phyloP scores from a whole-genome alignment of 2,888 invertebrate species.

The Blastobasis adustella region DNA sequence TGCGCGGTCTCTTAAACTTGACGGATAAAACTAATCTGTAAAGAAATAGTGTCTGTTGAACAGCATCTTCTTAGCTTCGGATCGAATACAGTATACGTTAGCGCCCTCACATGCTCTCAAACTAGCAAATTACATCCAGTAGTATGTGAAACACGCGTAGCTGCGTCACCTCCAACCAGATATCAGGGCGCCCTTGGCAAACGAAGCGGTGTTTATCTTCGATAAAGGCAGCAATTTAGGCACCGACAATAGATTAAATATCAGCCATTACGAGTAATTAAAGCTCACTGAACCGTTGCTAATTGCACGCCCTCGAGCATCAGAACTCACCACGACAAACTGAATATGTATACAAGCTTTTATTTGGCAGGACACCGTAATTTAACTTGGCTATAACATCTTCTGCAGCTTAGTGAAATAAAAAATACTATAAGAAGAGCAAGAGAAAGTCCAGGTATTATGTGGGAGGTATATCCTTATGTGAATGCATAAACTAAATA shows the following conservation, averaged over 20 bases:
- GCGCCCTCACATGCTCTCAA: too few species aligned
- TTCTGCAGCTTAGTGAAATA: too few species aligned
- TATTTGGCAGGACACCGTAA: background rate
- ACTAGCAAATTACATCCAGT: too few species aligned
- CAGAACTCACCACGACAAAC: background rate
- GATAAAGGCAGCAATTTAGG: slow-evolving; percentile 48
- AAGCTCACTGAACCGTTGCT: slow-evolving; percentile 40
- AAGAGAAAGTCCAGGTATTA: background rate
- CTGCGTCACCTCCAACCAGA: background rate
- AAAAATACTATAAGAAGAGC: background rate
- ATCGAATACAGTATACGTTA: background rate
- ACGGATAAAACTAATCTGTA: too few species aligned
- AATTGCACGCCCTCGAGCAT: slow-evolving; percentile 25
- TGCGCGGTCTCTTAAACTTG: too few species aligned
- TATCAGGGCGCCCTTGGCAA: slow-evolving; percentile 27
- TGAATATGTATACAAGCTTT: background rate
- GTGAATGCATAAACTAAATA: too few species aligned
- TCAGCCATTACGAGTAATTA: slow-evolving; percentile 54
- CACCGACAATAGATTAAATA: slow-evolving; percentile 45
- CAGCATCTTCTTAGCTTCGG: background rate
- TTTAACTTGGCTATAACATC: background rate
- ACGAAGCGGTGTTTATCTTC: slow-evolving; percentile 37
- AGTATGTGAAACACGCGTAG: too few species aligned
- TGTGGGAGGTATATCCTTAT: too few species aligned
- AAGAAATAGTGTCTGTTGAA: too few species aligned